These are phyloP conservation scores for Tethya wilhelma DNA, from an alignment of 37 sponge, comb jelly and placozoan species.

Conservation along the genomic window DNA sequence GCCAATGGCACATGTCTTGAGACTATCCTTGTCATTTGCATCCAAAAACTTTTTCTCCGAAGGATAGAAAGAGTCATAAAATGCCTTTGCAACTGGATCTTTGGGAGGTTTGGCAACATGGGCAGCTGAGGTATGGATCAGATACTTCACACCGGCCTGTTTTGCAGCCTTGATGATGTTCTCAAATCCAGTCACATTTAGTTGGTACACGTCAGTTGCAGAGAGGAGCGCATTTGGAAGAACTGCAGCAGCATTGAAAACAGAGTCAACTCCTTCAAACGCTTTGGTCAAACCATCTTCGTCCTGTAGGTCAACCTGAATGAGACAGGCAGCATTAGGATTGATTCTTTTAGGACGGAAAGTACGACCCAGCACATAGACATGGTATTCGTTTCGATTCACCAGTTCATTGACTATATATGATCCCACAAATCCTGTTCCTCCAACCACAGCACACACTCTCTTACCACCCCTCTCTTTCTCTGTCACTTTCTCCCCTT, in stretches of 20 bases:
- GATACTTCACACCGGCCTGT: slow-evolving; percentile 57
- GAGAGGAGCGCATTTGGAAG: slow-evolving; percentile 54
- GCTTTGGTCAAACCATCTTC: slow-evolving; percentile 60
- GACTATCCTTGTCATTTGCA: slow-evolving; percentile 39
- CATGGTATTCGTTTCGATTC: slow-evolving; percentile 35
- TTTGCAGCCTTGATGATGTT: slow-evolving; percentile 54
- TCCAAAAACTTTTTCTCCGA: slow-evolving; percentile 13
- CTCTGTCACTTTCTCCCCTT: too few relatives aligned
- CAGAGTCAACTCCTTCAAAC: slow-evolving; percentile 69
- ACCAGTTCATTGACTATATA: slow-evolving; percentile 72
- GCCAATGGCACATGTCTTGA: slow-evolving; percentile 61
- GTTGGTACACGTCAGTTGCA: slow-evolving; percentile 49
- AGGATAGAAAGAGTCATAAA: slow-evolving; percentile 17
- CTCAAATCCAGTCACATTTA: slow-evolving; percentile 30
- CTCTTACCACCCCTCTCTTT: too few relatives aligned
- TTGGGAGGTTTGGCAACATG: background rate
- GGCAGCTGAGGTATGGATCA: slow-evolving; percentile 41
- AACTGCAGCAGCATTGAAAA: slow-evolving; percentile 51
- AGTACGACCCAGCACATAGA: slow-evolving; percentile 67
- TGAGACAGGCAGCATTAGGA: slow-evolving; percentile 53
- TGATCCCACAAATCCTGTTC: slow-evolving; percentile 74
- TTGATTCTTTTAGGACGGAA: slow-evolving; percentile 47
- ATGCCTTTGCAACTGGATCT: slow-evolving; percentile 18
- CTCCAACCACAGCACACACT: slow-evolving; percentile 71
- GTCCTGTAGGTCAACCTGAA: slow-evolving; percentile 77